Conservation (phyloP, 2,888 invertebrate genomes). For the Ctenicera cuprea region DNA sequence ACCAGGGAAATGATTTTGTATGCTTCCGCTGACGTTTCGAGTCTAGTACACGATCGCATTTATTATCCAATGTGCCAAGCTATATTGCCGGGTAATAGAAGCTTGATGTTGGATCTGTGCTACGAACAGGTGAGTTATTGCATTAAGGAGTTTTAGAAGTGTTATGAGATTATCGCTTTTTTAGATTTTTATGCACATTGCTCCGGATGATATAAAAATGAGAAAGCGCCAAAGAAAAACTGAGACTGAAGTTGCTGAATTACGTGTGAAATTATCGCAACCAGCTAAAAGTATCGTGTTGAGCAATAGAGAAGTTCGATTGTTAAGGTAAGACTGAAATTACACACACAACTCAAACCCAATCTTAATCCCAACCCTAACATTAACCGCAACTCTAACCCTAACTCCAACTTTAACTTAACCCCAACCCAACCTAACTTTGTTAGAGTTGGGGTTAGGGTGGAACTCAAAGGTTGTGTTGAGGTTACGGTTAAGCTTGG, state of each 20-base stretch:
- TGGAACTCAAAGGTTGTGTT: no score
- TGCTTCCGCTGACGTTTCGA: constrained; percentile 91
- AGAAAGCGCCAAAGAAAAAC: constrained; percentile 93
- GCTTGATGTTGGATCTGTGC: constrained; percentile 87
- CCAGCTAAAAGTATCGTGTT: constrained; percentile 91
- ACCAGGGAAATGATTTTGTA: constrained; percentile 94
- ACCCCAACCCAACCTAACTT: no score
- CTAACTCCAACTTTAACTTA: no score
- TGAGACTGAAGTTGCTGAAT: constrained; percentile 91
- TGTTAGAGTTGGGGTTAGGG: no score
- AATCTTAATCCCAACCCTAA: background rate
- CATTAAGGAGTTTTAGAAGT: no score
- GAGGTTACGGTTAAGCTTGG: no score
- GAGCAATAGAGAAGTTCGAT: constrained; percentile 92
- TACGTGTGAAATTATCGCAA: constrained; percentile 87
- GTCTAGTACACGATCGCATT: constrained; percentile 89
- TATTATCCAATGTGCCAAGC: constrained; percentile 83
- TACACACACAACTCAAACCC: constrained; percentile 47
- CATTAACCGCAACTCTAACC: no score
- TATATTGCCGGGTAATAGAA: constrained; percentile 82
- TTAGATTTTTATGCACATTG: constrained; percentile 85
- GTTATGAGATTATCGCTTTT: constrained; percentile 29
- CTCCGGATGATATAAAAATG: constrained; percentile 89
- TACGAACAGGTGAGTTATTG: constrained; percentile 81
- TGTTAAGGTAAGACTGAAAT: constrained; percentile 80